phyloP scores from a whole-genome alignment of 2,113 vertebrate genomes.

The Onychostoma macrolepis region DNA sequence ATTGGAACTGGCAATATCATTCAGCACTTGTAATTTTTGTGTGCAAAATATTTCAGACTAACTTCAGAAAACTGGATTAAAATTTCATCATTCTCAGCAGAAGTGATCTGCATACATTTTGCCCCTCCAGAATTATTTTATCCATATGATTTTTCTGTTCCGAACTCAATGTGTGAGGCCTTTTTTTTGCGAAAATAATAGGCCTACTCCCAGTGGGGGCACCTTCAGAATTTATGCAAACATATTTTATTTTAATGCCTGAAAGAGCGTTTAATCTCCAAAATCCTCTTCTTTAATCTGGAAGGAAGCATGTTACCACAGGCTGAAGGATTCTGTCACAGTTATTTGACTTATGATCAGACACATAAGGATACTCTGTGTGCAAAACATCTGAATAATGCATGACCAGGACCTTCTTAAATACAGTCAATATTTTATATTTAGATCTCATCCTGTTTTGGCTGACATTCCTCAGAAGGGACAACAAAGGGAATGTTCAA shows the following conservation, averaged over 20 bases:
- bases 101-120: constrained; percentile 15
- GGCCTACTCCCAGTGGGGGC: background rate
- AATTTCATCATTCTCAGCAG: background rate
- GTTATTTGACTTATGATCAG: constrained; percentile 33
- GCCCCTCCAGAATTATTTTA: background rate
- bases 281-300: constrained; percentile 40
- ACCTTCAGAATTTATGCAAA: constrained; percentile 38
- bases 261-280: constrained; percentile 4
- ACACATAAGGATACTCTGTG: constrained; percentile 33
- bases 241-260: constrained; percentile 18
- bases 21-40: background rate
- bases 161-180: background rate
- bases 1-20: background rate
- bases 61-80: constrained; percentile 6
- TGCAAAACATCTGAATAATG: constrained; percentile 40
- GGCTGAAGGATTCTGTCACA: constrained; percentile 23
- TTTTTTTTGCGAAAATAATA: background rate
- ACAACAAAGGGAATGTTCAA: constrained; percentile 15
- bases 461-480: background rate
- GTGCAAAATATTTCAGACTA: background rate
- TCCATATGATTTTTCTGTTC: background rate
- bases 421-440: constrained; percentile 10
- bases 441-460: background rate
- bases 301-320: constrained; percentile 19
- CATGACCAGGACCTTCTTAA: constrained; percentile 29